These are phyloP conservation scores for Poeciliopsis gracilis DNA, from an alignment of 2,797 vertebrate genomes.

Conservation along the genomic window DNA sequence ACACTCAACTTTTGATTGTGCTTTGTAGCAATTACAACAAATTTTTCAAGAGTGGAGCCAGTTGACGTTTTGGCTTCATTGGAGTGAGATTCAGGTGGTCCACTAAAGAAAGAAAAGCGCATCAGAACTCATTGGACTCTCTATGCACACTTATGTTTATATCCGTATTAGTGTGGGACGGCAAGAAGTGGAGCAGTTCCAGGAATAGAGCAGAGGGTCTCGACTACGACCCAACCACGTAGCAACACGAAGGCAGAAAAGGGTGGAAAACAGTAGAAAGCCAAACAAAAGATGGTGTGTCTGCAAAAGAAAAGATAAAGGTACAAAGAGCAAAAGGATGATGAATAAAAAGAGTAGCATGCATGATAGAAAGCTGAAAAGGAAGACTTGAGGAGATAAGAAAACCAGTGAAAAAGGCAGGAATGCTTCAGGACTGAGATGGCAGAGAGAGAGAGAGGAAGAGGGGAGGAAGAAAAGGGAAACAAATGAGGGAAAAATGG, in stretches of 20 bases:
- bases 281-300: slow-evolving; percentile 9
- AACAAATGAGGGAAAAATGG: slow-evolving; percentile 67
- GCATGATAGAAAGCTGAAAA: slow-evolving; percentile 11
- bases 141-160: slow-evolving; percentile 11
- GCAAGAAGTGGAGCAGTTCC: slow-evolving; percentile 57
- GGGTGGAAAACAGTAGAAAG: slow-evolving; percentile 9
- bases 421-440: slow-evolving; percentile 40
- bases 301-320: slow-evolving; percentile 23
- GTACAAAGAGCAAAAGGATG: slow-evolving; percentile 5
- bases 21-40: slow-evolving; percentile 41
- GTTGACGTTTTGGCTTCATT: slow-evolving; percentile 33
- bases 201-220: slow-evolving; percentile 68
- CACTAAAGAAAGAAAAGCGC: slow-evolving; percentile 24
- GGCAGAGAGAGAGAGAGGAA: slow-evolving; percentile 15
- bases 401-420: slow-evolving; percentile 6
- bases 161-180: slow-evolving; percentile 36
- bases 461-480: slow-evolving; percentile 32
- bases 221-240: slow-evolving; percentile 51
- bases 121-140: slow-evolving; percentile 16
- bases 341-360: slow-evolving; percentile 6
- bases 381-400: slow-evolving; percentile 4
- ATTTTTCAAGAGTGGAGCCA: slow-evolving; percentile 14
- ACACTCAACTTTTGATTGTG: slow-evolving; percentile 6
- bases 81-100: slow-evolving; percentile 25
- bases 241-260: slow-evolving; percentile 14